phyloP scores from a whole-genome alignment of 2,797 vertebrate genomes.

The Cynopterus sphinx region DNA sequence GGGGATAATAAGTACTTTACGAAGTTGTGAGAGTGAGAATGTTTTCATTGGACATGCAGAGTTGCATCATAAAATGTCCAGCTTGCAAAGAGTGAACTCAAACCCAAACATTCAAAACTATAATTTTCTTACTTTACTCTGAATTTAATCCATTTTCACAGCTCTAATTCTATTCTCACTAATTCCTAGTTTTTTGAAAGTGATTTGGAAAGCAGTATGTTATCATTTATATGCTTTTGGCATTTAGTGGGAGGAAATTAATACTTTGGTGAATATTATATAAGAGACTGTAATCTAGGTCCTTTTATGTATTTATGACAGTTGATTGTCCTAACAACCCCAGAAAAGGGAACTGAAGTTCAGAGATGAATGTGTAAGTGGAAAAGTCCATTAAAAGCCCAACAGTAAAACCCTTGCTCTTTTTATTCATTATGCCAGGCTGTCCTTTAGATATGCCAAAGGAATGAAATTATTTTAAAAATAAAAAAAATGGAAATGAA shows the following conservation, averaged over 20 bases:
- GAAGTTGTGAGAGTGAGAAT: neutral
- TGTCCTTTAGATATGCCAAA: neutral
- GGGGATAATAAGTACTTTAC: neutral
- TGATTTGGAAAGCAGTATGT: neutral
- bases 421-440: neutral
- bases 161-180: neutral
- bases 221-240: neutral
- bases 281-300: neutral
- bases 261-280: neutral
- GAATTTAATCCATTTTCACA: neutral
- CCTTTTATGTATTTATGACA: neutral
- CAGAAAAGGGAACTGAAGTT: neutral
- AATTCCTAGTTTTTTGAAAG: neutral
- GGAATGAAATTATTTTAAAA: neutral
- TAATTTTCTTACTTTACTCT: neutral
- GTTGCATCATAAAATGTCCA: neutral
- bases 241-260: neutral
- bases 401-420: neutral
- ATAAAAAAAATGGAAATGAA: constrained; percentile 34
- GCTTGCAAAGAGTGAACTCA: neutral
- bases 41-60: neutral
- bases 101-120: neutral
- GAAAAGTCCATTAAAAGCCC: neutral
- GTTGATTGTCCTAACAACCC: neutral
- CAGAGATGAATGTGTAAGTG: neutral